Evolutionary conservation across 2,113 vertebrate genomes (phyloP).

Genomic region (Ranitomeya imitator): DNA sequence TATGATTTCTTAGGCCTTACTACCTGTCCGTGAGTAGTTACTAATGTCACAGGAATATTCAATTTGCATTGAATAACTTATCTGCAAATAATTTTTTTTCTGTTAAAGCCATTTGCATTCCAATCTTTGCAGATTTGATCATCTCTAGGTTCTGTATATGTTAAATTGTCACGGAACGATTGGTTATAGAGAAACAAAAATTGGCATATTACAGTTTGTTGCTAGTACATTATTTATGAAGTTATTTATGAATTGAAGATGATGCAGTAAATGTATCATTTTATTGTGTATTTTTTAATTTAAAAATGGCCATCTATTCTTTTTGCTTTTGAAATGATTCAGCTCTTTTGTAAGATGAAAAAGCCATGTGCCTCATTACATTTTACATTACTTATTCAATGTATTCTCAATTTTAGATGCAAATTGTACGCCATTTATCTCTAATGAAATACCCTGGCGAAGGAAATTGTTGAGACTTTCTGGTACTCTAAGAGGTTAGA

Average conservation of each 20-base stretch:
- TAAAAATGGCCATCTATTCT: not conserved
- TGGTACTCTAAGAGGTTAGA: constrained; percentile 78
- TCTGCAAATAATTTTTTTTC: no score
- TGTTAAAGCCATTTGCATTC: no score
- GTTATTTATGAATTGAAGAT: not conserved
- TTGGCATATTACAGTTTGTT: no score
- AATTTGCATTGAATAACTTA: no score
- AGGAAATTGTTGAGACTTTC: constrained; percentile 86
- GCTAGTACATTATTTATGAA: no score
- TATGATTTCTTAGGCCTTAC: no score
- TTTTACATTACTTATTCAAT: constrained; percentile 71
- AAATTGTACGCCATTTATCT: constrained; percentile 82
- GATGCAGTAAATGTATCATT: not conserved
- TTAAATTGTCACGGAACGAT: no score
- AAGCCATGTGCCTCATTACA: constrained; percentile 75
- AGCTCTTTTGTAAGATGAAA: constrained; percentile 60
- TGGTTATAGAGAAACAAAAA: no score
- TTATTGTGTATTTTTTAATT: constrained; percentile 5
- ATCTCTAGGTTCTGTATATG: no score
- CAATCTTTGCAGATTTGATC: no score
- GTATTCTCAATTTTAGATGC: constrained; percentile 77
- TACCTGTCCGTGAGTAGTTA: no score
- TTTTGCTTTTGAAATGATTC: constrained; percentile 52
- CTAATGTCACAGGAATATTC: no score
- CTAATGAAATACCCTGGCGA: constrained; percentile 85